Base-by-base conservation (phyloP, 1,140 invertebrate species). In the Drosophila ambigua region DNA sequence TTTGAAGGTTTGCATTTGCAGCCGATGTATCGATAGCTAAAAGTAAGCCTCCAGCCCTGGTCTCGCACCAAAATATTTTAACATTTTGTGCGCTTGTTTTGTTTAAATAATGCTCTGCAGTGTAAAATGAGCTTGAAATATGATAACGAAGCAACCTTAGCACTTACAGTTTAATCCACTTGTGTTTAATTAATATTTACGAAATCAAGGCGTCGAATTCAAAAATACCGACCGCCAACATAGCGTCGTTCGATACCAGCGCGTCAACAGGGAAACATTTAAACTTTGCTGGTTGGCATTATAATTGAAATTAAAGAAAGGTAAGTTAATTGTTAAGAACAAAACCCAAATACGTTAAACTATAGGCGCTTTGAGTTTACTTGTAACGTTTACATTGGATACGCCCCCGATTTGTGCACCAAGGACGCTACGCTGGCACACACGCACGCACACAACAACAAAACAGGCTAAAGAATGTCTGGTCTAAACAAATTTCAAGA, bases 401-500 rank as follows among this genome's bases (percentile, higher is more conserved):
- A 24, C 35, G 28, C 15, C 16, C 55, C 46, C 48, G 41, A 60
- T 28, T 61, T 46, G n/a, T 53, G 15, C 16, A 23, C 0, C 8
- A 53, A 72, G 67, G 67, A 72, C 39, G 41, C 44, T 45, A 72
- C 39, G 41, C 44, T 45, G 24, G 16, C 58, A 16, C 49, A 9
- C 46, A 26, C 31, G 11, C 63, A 28, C 53, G 5, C 51, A 50
- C 65, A 31, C 41, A 16, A 31, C 43, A 24, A 49, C 39, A 61
- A 61, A 41, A 66, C 16, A 55, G 62, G 43, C 9, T 20, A 52
- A 44, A 7, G 13, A 44, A 69, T 91, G 90, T 85, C 78, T 59
- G 90, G 69, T 24, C 57, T 89, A 46, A 79, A 76, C 60, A 90
- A 90, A 78, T 90, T 90, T 74, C 77, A 91, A 82, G 74, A 80